These are phyloP conservation scores for Mustelus asterias DNA, from an alignment of 2,113 vertebrate genomes.

Conservation along the genomic window DNA sequence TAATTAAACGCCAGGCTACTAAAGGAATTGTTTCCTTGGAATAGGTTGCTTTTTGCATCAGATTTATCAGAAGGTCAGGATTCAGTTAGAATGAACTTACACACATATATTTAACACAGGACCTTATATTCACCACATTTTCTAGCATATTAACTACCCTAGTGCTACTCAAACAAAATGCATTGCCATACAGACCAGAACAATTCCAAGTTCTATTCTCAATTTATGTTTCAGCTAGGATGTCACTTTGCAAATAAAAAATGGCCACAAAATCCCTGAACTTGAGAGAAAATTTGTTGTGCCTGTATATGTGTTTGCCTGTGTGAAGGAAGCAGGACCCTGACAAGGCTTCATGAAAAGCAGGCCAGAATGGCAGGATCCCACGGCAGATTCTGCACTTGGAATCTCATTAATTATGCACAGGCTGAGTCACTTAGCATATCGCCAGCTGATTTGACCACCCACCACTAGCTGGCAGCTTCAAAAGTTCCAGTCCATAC, in stretches of 20 bases:
- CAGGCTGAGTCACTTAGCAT: too few relatives aligned
- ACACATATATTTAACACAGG: background rate
- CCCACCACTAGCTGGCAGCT: too few relatives aligned
- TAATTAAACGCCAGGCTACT: conserved; percentile 1
- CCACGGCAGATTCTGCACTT: too few relatives aligned
- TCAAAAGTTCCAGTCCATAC: too few relatives aligned
- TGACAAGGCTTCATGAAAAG: too few relatives aligned
- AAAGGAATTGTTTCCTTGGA: background rate
- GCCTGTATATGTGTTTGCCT: background rate
- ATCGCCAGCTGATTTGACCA: too few relatives aligned
- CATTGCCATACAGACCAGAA: background rate
- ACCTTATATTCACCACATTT: background rate
- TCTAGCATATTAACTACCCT: background rate
- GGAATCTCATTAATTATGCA: too few relatives aligned
- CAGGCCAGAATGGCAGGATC: too few relatives aligned
- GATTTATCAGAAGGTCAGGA: background rate
- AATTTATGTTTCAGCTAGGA: background rate
- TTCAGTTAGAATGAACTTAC: background rate
- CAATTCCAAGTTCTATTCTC: background rate
- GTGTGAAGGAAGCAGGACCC: too few relatives aligned
- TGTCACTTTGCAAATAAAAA: background rate
- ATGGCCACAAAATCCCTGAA: background rate
- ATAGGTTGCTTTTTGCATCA: background rate
- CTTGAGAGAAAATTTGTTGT: background rate
- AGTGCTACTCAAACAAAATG: background rate